Conservation (phyloP, 1,140 invertebrate species). For the Orussus abietinus region DNA sequence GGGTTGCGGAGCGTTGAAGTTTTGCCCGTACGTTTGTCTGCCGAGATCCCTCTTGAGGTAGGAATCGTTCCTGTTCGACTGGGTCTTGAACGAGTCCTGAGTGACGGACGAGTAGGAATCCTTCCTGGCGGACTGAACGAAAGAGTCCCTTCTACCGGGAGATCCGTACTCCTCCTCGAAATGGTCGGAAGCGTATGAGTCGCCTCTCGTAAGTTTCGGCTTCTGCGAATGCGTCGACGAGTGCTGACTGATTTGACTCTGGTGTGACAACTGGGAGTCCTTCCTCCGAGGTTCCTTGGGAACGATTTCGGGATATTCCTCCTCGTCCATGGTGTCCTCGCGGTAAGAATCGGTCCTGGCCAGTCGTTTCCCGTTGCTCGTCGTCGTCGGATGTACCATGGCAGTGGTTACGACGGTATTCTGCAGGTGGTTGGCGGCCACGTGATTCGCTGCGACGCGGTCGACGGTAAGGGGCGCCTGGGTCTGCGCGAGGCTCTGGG, state of each 20-base stretch:
- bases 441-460: conserved; percentile 35
- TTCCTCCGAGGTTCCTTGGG: conserved; percentile 38
- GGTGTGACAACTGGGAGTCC: conserved; percentile 44
- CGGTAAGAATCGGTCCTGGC: conserved; percentile 42
- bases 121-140: conserved; percentile 27
- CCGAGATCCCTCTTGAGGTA: conserved; percentile 41
- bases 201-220: conserved; percentile 37
- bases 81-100: conserved; percentile 34
- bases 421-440: conserved; percentile 35
- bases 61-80: conserved; percentile 33
- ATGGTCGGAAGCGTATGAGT: conserved; percentile 43
- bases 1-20: conserved; percentile 41
- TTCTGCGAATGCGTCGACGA: conserved; percentile 37
- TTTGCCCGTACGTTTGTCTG: conserved; percentile 41
- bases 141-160: conserved; percentile 28
- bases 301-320: conserved; percentile 40
- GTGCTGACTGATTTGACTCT: conserved; percentile 33
- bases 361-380: conserved; percentile 38
- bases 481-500: conserved; percentile 26
- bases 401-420: conserved; percentile 44
- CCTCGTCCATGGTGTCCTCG: conserved; percentile 36
- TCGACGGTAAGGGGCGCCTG: no score
- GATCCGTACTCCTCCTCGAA: conserved; percentile 33
- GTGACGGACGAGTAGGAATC: conserved; percentile 41
- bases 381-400: conserved; percentile 35